Evolutionary conservation across 1,140 invertebrate genomes (phyloP).

Genomic region (Phortica variegata): DNA sequence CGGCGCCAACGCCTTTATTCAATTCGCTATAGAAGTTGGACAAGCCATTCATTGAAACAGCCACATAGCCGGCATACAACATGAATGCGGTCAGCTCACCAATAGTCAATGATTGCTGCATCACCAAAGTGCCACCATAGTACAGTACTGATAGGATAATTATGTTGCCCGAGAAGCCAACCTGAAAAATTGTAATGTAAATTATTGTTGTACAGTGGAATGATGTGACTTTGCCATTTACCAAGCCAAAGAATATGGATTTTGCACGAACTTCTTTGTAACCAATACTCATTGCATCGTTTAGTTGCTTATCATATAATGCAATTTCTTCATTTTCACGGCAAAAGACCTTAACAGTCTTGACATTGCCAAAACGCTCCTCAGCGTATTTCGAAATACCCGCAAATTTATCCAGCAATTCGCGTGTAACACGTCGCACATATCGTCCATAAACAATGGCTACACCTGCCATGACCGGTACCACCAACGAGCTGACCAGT

Average conservation of each 20-base stretch:
- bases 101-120: conserved; percentile 77
- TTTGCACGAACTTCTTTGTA: conserved; percentile 85
- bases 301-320: conserved; percentile 70
- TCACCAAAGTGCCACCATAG: conserved; percentile 88
- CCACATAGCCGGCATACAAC: conserved; percentile 89
- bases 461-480: conserved; percentile 82
- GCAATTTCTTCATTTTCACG: conserved; percentile 79
- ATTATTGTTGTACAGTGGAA: too few species aligned
- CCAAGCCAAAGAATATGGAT: conserved; percentile 89
- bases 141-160: conserved; percentile 92
- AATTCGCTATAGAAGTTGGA: conserved; percentile 90
- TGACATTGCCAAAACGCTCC: conserved; percentile 89
- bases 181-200: too few species aligned
- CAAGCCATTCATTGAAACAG: conserved; percentile 82
- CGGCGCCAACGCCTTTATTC: conserved; percentile 91
- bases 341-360: conserved; percentile 91
- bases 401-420: conserved; percentile 82
- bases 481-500: conserved; percentile 78
- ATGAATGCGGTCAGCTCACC: conserved; percentile 90
- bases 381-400: conserved; percentile 83
- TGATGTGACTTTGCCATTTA: conserved; percentile 58
- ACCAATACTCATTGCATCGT: conserved; percentile 74
- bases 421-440: conserved; percentile 79
- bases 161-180: conserved; percentile 89
- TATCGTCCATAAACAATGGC: conserved; percentile 89